Percentiles rank a stretch among this genome's conserved stretches.
Conservation (phyloP, 1,140 invertebrate genomes). For the Plodia interpunctella region DNA sequence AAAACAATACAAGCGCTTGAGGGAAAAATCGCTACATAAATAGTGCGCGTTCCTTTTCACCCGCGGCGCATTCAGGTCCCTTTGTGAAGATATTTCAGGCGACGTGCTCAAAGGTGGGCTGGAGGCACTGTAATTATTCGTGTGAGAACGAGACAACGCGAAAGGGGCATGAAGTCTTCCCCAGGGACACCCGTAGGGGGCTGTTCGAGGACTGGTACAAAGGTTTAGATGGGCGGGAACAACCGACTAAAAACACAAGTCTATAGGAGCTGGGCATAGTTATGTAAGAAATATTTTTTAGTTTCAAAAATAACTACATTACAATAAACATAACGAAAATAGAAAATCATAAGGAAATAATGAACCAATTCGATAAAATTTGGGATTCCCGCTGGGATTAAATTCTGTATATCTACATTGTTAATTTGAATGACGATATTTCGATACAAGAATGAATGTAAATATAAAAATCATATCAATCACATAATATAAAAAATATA, state of each 20-base stretch:
- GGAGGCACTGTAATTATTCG: constrained; percentile 59
- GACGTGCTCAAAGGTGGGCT: constrained; percentile 48
- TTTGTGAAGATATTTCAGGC: constrained; percentile 52
- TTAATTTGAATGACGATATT: too few relatives aligned
- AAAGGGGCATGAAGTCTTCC: constrained; percentile 23
- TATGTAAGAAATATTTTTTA: too few relatives aligned
- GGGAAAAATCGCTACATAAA: constrained; percentile 39
- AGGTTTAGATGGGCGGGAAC: neutral
- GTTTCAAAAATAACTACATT: too few relatives aligned
- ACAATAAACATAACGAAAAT: too few relatives aligned
- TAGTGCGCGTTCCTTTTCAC: constrained; percentile 53
- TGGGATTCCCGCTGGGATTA: too few relatives aligned
- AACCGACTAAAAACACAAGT: neutral
- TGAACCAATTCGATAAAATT: too few relatives aligned
- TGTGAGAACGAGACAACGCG: constrained; percentile 23
- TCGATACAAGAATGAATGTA: too few relatives aligned
- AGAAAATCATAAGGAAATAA: too few relatives aligned
- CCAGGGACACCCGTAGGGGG: constrained; percentile 18
- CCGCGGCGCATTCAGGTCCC: constrained; percentile 45
- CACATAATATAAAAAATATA: constrained; percentile 7
- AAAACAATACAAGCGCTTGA: constrained; percentile 8
- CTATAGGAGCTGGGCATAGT: too few relatives aligned
- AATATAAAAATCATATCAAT: too few relatives aligned
- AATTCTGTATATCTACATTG: too few relatives aligned
- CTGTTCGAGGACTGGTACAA: constrained; percentile 18